Percentiles rank a stretch among this genome's conserved stretches.
Evolutionary conservation across 1,140 invertebrate species (phyloP).

Genomic region (Macrocentrus cingulum): DNA sequence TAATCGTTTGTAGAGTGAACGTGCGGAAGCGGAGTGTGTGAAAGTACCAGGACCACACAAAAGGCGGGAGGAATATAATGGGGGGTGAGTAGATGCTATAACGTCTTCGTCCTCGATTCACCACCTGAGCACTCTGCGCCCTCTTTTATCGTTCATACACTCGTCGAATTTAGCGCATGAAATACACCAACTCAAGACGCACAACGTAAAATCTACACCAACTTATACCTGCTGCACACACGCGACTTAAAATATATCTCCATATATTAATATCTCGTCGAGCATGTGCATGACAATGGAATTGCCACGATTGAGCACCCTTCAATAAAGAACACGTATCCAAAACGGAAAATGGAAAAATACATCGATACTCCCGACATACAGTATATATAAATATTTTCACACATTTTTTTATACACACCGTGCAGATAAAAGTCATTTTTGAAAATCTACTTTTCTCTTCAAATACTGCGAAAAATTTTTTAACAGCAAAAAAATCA

Average conservation of each 20-base stretch:
- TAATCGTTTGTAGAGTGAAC: no score
- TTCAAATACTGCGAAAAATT: no score
- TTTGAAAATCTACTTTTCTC: no score
- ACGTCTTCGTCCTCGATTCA: conserved; percentile 26
- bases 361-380: no score
- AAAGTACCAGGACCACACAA: no score
- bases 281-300: conserved; percentile 9
- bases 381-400: conserved; percentile 12
- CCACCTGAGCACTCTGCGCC: conserved; percentile 27
- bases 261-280: conserved; percentile 2
- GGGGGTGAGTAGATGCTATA: conserved; percentile 20
- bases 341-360: conserved; percentile 12
- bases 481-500: no score
- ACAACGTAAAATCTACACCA: conserved; percentile 41
- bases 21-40: no score
- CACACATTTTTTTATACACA: conserved; percentile 1
- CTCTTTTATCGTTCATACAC: conserved; percentile 3
- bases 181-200: conserved; percentile 25
- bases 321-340: conserved; percentile 21
- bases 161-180: conserved; percentile 25
- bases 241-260: not conserved
- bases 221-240: not conserved
- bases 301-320: conserved; percentile 18
- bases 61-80: no score
- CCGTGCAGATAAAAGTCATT: not conserved